A percentile compares a stretch with the other conserved stretches of the same genome.
Conservation (phyloP, 2,888 invertebrate species). For the Chrysodeixis includens region DNA sequence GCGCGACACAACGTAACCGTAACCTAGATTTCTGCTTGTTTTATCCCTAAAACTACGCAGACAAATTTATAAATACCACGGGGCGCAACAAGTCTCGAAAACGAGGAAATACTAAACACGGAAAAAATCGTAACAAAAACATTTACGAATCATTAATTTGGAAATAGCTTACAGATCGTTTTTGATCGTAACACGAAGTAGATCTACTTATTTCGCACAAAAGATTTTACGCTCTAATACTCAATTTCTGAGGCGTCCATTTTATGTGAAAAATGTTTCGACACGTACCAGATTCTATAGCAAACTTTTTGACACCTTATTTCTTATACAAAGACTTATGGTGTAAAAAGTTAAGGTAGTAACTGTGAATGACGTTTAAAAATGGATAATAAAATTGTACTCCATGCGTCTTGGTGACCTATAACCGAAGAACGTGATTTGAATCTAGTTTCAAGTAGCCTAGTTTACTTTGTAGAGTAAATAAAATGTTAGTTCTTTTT, state of each 20-base stretch:
- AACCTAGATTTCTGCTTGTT: too few relatives aligned
- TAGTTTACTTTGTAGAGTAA: too few relatives aligned
- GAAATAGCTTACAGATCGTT: constrained; percentile 19
- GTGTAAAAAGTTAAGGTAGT: constrained; percentile 9
- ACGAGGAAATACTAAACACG: not conserved
- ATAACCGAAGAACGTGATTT: not conserved
- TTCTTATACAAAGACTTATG: constrained; percentile 5
- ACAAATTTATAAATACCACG: not conserved
- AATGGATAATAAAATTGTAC: not conserved
- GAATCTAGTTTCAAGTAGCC: not conserved
- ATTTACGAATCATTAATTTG: constrained; percentile 15
- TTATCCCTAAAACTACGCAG: too few relatives aligned
- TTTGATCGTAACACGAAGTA: constrained; percentile 30
- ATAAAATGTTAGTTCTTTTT: too few relatives aligned
- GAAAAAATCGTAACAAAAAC: constrained; percentile 9
- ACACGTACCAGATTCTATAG: constrained; percentile 23
- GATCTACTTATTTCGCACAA: constrained; percentile 36
- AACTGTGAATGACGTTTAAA: not conserved
- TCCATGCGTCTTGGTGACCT: not conserved
- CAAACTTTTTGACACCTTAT: constrained; percentile 8
- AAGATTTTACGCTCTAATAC: constrained; percentile 57
- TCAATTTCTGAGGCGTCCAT: constrained; percentile 23
- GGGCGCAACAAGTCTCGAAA: not conserved
- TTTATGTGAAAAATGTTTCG: constrained; percentile 25
- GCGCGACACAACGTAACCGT: too few relatives aligned